These are phyloP conservation scores for Ambastaia sidthimunki DNA, from an alignment of 2,797 vertebrate species.

Conservation along the genomic window DNA sequence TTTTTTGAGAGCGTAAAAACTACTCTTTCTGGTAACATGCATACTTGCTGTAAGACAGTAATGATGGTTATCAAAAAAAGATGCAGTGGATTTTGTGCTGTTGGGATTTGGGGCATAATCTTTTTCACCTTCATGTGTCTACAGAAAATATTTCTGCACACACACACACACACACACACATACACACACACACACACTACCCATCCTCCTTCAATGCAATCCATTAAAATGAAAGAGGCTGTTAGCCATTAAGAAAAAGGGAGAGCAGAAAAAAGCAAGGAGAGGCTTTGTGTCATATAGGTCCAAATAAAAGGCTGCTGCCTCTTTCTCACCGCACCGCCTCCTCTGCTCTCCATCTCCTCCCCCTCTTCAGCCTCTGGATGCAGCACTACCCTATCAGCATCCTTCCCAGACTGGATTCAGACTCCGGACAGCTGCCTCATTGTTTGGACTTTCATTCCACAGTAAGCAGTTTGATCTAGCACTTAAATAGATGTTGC, in stretches of 20 bases:
- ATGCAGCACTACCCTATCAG: constrained; percentile 36
- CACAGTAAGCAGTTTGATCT: constrained; percentile 26
- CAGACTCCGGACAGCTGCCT: constrained; percentile 28
- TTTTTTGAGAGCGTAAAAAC: constrained; percentile 1
- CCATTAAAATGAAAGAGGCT: constrained; percentile 56
- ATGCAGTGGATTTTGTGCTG: constrained; percentile 17
- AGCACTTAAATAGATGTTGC: constrained; percentile 18
- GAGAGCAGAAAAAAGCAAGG: constrained; percentile 28
- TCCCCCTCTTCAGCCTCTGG: constrained; percentile 23
- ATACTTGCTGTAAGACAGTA: constrained; percentile 16
- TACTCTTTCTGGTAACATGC: neutral
- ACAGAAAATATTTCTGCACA: constrained; percentile 21
- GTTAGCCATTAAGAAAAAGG: constrained; percentile 56
- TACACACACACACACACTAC: constrained; percentile 15
- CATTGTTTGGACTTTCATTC: constrained; percentile 16
- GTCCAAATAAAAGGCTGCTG: constrained; percentile 55
- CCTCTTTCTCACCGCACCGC: constrained; percentile 27
- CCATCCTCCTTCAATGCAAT: constrained; percentile 58
- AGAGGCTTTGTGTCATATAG: constrained; percentile 59
- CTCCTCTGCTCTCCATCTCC: constrained; percentile 19
- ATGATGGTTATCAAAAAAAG: constrained; percentile 24
- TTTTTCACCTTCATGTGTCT: constrained; percentile 47
- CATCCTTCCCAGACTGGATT: constrained; percentile 18
- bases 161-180: constrained; percentile 5
- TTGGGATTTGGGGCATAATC: constrained; percentile 27